Evolutionary conservation across 2,113 vertebrate genomes (phyloP), one percentile per base, ranked within the genome.

Genomic region (Lagopus leucura): DNA sequence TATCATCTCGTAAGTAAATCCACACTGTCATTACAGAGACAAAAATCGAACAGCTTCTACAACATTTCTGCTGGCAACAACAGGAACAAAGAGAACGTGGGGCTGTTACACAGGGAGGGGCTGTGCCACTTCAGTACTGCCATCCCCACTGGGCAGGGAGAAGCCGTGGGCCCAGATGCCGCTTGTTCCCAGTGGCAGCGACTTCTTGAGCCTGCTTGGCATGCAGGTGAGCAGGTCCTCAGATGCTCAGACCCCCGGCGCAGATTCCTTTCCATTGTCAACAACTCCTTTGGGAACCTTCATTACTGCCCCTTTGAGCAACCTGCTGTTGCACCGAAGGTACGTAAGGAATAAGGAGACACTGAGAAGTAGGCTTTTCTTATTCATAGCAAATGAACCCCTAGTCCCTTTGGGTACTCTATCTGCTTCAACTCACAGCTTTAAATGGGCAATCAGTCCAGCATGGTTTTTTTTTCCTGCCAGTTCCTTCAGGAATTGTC

Each of bases 51-150:
- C 21, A 24, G 38, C 20, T 65, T 87, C 89, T 77, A 40, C 67
- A 50, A 34, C 10, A 28, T 76, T 82, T 55, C 63, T 91, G 38
- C 47, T 42, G 43, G 20, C n/a, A 85, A 40, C 34, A 57, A 38
- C 0, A 9, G 42, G 24, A 88, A 5, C 43, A 47, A 8, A 32
- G 64, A 65, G 52, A 74, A 28, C 17, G 38, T 3, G 14, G 34
- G 60, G 34, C 34, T 13, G 17, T 12, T 22, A 6, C 11, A 17
- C 0, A 1, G 48, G 74, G 38, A 74, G 42, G 0, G 2, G 28
- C 11, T 42, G 43, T 8, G 34, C 22, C 1, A 0, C 24, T 10
- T 5, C 1, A 0, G 28, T 20, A 25, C 28, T 5, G 0, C 58
- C 17, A 24, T 28, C 18, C 32, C 40, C 43, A 8, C 13, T 0